A percentile compares a stretch with the other conserved stretches of the same genome.
Evolutionary conservation across 2,888 invertebrate genomes (phyloP).

Genomic region (Exocentrus adspersus): DNA sequence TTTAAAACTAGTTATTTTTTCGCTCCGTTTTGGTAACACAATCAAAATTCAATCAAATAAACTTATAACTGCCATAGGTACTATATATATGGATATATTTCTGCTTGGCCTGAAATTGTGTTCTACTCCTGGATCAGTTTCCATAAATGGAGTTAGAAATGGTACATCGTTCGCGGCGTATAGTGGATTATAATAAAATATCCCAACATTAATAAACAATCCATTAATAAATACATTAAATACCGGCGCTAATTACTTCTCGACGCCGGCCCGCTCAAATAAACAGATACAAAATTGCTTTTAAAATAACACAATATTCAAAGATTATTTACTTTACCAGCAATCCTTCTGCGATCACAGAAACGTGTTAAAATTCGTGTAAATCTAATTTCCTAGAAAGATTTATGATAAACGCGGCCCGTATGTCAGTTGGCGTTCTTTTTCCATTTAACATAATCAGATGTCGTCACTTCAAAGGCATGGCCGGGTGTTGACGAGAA

Average conservation of each 20-base stretch:
- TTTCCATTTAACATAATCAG: slow-evolving; percentile 32
- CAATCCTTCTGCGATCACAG: slow-evolving; percentile 27
- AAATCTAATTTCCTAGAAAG: slow-evolving; percentile 28
- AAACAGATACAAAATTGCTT: slow-evolving; percentile 41
- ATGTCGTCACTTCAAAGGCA: slow-evolving; percentile 33
- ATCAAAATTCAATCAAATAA: too few species aligned
- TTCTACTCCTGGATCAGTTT: too few species aligned
- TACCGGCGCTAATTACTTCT: slow-evolving; percentile 56
- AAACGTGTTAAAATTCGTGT: slow-evolving; percentile 26
- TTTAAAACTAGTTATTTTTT: too few species aligned
- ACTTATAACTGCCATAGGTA: too few species aligned
- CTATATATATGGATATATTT: too few species aligned
- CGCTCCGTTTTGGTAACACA: too few species aligned
- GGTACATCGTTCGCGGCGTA: slow-evolving; percentile 43
- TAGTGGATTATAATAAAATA: slow-evolving; percentile 55
- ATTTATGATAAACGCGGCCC: slow-evolving; percentile 22
- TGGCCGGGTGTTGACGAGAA: slow-evolving; percentile 26
- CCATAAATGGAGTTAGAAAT: slow-evolving; percentile 37
- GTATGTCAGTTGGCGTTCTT: slow-evolving; percentile 33
- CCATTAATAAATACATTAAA: slow-evolving; percentile 62
- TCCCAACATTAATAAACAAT: slow-evolving; percentile 60
- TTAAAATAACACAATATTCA: slow-evolving; percentile 47
- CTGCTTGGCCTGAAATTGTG: too few species aligned
- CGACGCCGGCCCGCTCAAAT: slow-evolving; percentile 59
- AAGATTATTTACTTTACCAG: slow-evolving; percentile 28